Evolutionary conservation across 2,888 invertebrate species (phyloP), one percentile per base, ranked within the genome.

Genomic region (Cephus rjabovi): DNA sequence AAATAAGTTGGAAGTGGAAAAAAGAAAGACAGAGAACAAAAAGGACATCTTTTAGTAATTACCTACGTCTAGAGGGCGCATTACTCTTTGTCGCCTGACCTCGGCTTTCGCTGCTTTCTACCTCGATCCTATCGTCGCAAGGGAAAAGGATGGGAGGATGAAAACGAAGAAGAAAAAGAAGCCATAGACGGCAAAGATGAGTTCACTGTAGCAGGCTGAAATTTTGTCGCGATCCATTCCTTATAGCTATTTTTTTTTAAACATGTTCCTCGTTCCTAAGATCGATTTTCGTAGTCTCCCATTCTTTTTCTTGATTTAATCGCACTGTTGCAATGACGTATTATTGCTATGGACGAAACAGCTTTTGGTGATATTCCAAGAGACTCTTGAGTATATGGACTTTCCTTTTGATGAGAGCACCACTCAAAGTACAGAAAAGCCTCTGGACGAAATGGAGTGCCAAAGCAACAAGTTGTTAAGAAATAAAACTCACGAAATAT

Each of bases 31-130:
- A n/a, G 70, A 70, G 37, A 33, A 77, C 33, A n/a, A 69, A 35
- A n/a, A 69, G 30, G 69, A 76, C 80, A 83, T 85, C 84, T 86
- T 84, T 83, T 77, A 83, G 85, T 86, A 85, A 86, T 86, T 86
- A 86, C 84, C 81, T 79, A 82, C 80, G 83, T 81, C 79, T 82
- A 76, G 82, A 84, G 83, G 81, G 80, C 80, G 79, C 84, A 86
- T 86, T 86, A 84, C 82, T 86, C 85, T 86, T 85, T 86, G 84
- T 83, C 83, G 81, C 76, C 56, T 33, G 78, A 75, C 75, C 75
- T 40, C 30, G 68, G 76, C 35, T 73, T 75, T 75, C 69, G 69
- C 73, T 75, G 15, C 34, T 73, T 40, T 68, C 69, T 34, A 71
- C 73, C 56, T 34, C 56, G 78, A 78, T 78, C 40, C 75, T 75